A percentile compares a stretch with the other conserved stretches of the same genome.
Evolutionary conservation across 2,888 invertebrate species (phyloP).

Genomic region (Neoascia interrupta): DNA sequence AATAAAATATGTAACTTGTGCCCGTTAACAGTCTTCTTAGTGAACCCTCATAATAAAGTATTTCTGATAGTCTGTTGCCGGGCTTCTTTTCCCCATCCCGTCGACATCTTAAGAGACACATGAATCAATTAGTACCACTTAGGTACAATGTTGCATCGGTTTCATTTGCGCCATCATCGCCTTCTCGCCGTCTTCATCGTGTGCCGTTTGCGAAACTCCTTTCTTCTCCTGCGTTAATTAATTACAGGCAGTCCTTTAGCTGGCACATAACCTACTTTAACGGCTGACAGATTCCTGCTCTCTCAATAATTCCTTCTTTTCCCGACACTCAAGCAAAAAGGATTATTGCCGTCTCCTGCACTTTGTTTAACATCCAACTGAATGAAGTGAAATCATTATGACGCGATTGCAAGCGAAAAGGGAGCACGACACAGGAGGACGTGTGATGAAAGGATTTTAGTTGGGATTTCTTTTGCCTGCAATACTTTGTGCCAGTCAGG

Average conservation of each 20-base stretch:
- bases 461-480: conserved; percentile 30
- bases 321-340: conserved; percentile 47
- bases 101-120: conserved; percentile 37
- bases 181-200: neutral
- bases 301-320: conserved; percentile 18
- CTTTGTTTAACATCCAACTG: conserved; percentile 12
- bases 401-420: neutral
- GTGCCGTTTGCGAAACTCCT: neutral
- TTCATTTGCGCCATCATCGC: conserved; percentile 34
- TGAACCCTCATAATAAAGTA: conserved; percentile 31
- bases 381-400: conserved; percentile 10
- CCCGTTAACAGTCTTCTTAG: conserved; percentile 5
- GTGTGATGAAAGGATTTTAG: conserved; percentile 37
- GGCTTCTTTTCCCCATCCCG: conserved; percentile 16
- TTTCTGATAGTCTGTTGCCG: conserved; percentile 38
- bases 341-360: conserved; percentile 26
- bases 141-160: conserved; percentile 62
- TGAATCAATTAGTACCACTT: conserved; percentile 67
- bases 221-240: conserved; percentile 48
- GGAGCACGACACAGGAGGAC: neutral
- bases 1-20: too few species aligned
- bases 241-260: conserved; percentile 43
- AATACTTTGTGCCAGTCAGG: conserved; percentile 16
- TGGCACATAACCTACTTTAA: conserved; percentile 53
- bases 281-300: conserved; percentile 32